These are phyloP conservation scores for Clarias gariepinus DNA, from an alignment of 2,113 vertebrate species.

Conservation along the genomic window DNA sequence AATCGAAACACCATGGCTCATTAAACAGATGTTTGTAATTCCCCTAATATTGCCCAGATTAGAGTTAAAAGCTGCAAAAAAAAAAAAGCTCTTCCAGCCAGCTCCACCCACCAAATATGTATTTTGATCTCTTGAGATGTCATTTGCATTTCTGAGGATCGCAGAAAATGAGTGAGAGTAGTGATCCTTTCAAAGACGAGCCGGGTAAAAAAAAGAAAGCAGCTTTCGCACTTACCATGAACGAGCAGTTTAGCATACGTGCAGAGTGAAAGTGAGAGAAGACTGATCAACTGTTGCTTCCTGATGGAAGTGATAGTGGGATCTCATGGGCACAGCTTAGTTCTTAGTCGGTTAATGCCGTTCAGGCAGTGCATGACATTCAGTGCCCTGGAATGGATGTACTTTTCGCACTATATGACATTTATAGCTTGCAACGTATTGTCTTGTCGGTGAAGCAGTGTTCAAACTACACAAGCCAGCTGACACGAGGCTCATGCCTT, in stretches of 20 bases:
- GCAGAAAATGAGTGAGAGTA: conserved; percentile 41
- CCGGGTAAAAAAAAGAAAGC: conserved; percentile 1
- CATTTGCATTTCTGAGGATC: conserved; percentile 49
- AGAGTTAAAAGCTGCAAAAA: conserved; percentile 49
- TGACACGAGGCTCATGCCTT: conserved; percentile 6
- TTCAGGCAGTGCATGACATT: neutral
- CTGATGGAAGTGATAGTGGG: neutral
- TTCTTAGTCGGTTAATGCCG: neutral
- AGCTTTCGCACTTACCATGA: neutral
- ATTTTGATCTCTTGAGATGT: conserved; percentile 47
- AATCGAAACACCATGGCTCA: conserved; percentile 44
- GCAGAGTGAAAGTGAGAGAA: neutral
- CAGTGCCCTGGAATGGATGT: neutral
- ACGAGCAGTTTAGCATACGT: neutral
- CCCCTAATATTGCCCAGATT: conserved; percentile 41
- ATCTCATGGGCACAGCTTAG: neutral
- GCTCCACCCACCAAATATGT: conserved; percentile 49
- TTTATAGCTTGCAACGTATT: neutral
- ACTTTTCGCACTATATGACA: neutral
- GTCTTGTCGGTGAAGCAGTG: conserved; percentile 4
- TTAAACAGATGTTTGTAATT: conserved; percentile 48
- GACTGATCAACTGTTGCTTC: neutral
- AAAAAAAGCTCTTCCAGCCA: conserved; percentile 38
- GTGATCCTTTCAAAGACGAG: conserved; percentile 26
- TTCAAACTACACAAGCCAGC: neutral